Percentiles rank a stretch among this genome's conserved stretches.
Conservation (phyloP, 2,888 invertebrate species). For the Troides oblongomaculatus region DNA sequence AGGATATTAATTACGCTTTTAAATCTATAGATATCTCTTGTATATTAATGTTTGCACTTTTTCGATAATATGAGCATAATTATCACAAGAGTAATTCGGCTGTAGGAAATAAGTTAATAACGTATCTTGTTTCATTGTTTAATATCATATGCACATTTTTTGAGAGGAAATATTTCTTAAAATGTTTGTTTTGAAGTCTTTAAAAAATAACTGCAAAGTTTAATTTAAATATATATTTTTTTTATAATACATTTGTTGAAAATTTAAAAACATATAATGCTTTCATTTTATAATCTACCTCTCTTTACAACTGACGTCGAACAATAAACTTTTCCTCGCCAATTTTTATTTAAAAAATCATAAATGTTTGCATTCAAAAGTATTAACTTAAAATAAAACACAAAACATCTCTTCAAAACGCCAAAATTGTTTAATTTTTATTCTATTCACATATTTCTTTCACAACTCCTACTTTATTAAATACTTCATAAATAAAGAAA, state of each 20-base stretch:
- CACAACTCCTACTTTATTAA: not conserved
- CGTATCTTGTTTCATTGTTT: not conserved
- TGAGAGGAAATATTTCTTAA: not conserved
- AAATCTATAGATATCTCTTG: not conserved
- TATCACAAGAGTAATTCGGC: not conserved
- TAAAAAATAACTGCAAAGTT: not conserved
- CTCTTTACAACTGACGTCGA: not conserved
- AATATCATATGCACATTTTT: not conserved
- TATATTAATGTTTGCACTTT: not conserved
- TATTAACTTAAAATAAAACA: not conserved
- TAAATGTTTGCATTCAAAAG: not conserved
- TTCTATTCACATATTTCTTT: not conserved
- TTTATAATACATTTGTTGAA: not conserved
- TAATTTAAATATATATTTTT: not conserved
- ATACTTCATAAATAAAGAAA: not conserved
- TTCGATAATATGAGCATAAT: not conserved
- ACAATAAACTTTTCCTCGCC: not conserved
- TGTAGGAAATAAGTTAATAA: not conserved
- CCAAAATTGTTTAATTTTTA: not conserved
- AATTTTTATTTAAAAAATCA: not conserved
- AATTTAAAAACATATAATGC: not conserved
- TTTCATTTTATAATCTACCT: not conserved
- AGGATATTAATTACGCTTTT: no score
- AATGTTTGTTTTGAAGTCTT: not conserved
- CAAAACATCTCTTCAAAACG: not conserved